Evolutionary conservation across 2,113 vertebrate genomes (phyloP).

Genomic region (Ceuthmochares aereus): DNA sequence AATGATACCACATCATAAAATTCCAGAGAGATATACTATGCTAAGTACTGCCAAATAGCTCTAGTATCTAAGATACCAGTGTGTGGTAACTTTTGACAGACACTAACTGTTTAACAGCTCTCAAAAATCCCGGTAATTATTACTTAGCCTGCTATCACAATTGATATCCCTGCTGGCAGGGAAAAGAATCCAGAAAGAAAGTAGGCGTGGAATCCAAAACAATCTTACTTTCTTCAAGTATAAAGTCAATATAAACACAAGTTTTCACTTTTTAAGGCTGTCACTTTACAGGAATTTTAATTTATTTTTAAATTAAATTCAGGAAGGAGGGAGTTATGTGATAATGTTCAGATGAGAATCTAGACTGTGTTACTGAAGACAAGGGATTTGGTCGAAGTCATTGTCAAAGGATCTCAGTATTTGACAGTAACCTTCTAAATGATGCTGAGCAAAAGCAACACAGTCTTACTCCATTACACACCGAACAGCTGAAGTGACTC

Average conservation of each 20-base stretch:
- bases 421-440: neutral
- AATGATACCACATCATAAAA: constrained; percentile 3
- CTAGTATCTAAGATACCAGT: constrained; percentile 11
- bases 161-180: neutral
- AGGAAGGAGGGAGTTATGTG: neutral
- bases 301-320: neutral
- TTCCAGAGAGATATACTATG: neutral
- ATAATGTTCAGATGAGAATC: neutral
- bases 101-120: neutral
- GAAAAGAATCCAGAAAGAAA: constrained; percentile 4
- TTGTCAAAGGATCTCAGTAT: neutral
- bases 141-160: neutral
- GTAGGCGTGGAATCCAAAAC: neutral
- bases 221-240: neutral
- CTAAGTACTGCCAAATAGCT: constrained; percentile 1
- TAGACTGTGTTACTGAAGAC: neutral
- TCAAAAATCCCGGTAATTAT: constrained; percentile 33
- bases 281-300: neutral
- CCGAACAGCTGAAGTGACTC: neutral
- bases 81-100: neutral
- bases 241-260: neutral
- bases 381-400: neutral
- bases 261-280: neutral
- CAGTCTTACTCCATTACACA: neutral
- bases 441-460: neutral